These are phyloP conservation scores for Prunella strophiata DNA, from an alignment of 2,797 vertebrate species.

Conservation along the genomic window DNA sequence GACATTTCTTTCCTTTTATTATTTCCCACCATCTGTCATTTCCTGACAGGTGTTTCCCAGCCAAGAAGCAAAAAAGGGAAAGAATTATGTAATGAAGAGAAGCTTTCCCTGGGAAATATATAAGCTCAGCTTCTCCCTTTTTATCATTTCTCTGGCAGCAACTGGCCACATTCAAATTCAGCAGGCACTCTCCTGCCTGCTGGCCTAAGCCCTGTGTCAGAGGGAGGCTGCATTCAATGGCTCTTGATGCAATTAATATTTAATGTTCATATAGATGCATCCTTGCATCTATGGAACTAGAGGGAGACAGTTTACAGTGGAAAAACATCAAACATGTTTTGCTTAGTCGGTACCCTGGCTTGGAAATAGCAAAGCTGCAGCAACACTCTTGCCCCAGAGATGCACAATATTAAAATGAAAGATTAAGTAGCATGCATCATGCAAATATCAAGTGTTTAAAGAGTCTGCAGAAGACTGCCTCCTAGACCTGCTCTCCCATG, in stretches of 20 bases:
- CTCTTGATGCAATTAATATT: not conserved
- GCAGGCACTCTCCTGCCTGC: not conserved
- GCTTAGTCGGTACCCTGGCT: not conserved
- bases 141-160: not conserved
- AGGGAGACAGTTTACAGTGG: not conserved
- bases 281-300: not conserved
- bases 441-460: not conserved
- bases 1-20: constrained; percentile 53
- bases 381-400: not conserved
- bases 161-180: not conserved
- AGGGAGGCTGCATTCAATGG: not conserved
- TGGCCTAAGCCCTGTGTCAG: not conserved
- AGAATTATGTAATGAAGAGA: constrained; percentile 47
- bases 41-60: constrained; percentile 55
- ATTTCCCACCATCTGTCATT: constrained; percentile 56
- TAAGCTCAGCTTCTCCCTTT: not conserved
- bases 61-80: constrained; percentile 41
- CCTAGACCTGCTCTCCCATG: not conserved
- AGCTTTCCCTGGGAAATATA: constrained; percentile 14
- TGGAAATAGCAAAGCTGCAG: not conserved
- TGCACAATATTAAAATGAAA: not conserved
- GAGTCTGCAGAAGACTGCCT: not conserved
- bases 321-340: not conserved
- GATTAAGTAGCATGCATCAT: not conserved
- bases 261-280: not conserved